phyloP scores from a whole-genome alignment of 1,140 invertebrate genomes.

The Pachyrhynchus sulphureomaculatus region DNA sequence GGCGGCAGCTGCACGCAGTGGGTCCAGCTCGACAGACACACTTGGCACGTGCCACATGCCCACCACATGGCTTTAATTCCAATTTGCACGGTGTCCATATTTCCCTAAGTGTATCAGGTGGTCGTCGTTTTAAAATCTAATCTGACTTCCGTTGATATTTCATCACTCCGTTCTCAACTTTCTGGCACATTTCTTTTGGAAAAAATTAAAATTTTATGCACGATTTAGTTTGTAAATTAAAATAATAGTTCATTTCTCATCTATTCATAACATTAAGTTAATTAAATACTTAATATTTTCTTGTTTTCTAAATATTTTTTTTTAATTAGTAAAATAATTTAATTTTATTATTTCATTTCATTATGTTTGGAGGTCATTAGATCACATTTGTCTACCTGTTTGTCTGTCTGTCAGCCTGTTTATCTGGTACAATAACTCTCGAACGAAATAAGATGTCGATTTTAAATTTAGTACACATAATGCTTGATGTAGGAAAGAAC shows the following conservation, averaged over 20 bases:
- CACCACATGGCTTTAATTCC: conserved; percentile 28
- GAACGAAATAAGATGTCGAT: no score
- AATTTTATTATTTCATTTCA: no score
- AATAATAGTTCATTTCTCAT: not conserved
- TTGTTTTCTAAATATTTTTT: no score
- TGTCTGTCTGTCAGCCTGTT: no score
- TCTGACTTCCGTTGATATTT: conserved; percentile 19
- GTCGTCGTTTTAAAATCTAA: conserved; percentile 22
- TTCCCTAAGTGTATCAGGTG: conserved; percentile 15
- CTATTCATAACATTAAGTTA: not conserved
- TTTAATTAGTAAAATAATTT: no score
- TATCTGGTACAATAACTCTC: no score
- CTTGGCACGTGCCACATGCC: conserved; percentile 27
- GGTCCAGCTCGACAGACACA: conserved; percentile 21
- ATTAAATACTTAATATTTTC: no score
- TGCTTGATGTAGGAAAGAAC: no score
- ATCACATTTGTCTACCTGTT: no score
- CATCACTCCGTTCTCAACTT: not conserved
- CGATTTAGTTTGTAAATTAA: conserved; percentile 9
- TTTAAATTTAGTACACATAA: no score
- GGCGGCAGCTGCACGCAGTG: conserved; percentile 20
- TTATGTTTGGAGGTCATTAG: no score
- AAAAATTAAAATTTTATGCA: conserved; percentile 9
- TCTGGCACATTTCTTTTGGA: not conserved
- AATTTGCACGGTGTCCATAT: conserved; percentile 32